Base-by-base conservation (phyloP, 53 echinoderm and acorn worm species). In the Stichopus horrens region DNA sequence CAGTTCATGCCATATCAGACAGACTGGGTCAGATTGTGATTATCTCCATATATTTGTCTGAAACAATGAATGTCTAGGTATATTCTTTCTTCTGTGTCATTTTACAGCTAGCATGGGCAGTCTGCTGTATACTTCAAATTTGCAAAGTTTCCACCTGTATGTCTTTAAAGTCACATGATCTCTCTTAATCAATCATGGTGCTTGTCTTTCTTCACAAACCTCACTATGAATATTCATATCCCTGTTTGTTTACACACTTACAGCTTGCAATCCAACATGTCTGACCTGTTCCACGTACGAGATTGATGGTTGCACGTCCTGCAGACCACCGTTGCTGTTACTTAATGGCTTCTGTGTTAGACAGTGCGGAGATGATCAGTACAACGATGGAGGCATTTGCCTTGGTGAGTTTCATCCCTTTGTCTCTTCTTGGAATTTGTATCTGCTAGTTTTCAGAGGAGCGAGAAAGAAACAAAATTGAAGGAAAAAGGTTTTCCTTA, bases 201-300 rank as follows among this genome's bases (percentile, higher is more conserved):
- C 37, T 37, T 37, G 37, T 37, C 37, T 37, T 37, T 37, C 37
- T 37, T 37, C 37, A 37, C 37, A 37, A 37, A 37, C 37, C 8
- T 63, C 16, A 9, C 9, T 13, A 63, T 63, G 63, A 63, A 63
- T 63, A 63, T 63, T 63, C 63, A 63, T 63, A 13, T 13, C 16
- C 16, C 63, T 63, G 63, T 63, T 63, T 63, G 16, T 63, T 63
- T 63, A 10, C 63, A 37, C 63, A 5, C 59, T 53, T 88, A 37
- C 81, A 95, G 95, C 94, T 13, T 95, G 97, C 55, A 95, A 97
- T 77, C 93, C 97, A 68, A 92, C 95, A 4, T 97, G 97, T 55
- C 88, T 92, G 83, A 92, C 91, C 5, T 97, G 97, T 68, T 92
- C 95, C 4, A 93, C 91, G 54, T 84, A 86, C 23, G 66, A 68